Evolutionary conservation across 2,797 vertebrate genomes (phyloP), one percentile per base, ranked within the genome.

Genomic region (Silurus lanzhouensis): DNA sequence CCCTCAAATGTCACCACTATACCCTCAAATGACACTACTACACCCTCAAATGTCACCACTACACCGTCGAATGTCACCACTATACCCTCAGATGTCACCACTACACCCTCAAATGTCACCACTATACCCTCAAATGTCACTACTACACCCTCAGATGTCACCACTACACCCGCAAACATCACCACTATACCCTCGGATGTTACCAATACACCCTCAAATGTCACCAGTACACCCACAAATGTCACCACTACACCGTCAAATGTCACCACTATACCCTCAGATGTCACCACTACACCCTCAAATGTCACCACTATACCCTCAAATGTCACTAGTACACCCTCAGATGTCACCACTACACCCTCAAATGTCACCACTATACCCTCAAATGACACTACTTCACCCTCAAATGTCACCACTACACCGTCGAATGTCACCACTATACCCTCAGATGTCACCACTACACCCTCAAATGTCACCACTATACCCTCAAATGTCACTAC

Each of bases 341-440:
- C 31, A 31, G 2, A 31, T 31, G 31, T 31, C 31, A 31, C 31
- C 31, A 31, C 31, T 31, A 31, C 3, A 31, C 31, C 31, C 31
- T 44, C 79, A 31, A 38, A 83, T 19, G 7, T 70, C 72, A 27
- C 22, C 20, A 90, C 87, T 12, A 84, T 91, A 17, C 4, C 82
- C 5, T 0, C 61, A 64, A 7, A 25, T 0, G 3, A 7, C 0
- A 75, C 15, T 19, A 81, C 80, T 57, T 2, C 25, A 27, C 1
- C 52, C 1, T 25, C 75, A n/a, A 67, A 31, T 15, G 48, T 48
- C 19, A 86, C 90, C 17, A 48, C 31, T 3, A 3, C 1, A 22
- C 17, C 83, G 9, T 52, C 83, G 52, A 72, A 61, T 14, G 20
- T 2, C 3, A 63, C 31, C 6, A 48, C 82, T 15, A 77, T 79